phyloP scores from a whole-genome alignment of 2,888 invertebrate species.

The Brenthis hecate region DNA sequence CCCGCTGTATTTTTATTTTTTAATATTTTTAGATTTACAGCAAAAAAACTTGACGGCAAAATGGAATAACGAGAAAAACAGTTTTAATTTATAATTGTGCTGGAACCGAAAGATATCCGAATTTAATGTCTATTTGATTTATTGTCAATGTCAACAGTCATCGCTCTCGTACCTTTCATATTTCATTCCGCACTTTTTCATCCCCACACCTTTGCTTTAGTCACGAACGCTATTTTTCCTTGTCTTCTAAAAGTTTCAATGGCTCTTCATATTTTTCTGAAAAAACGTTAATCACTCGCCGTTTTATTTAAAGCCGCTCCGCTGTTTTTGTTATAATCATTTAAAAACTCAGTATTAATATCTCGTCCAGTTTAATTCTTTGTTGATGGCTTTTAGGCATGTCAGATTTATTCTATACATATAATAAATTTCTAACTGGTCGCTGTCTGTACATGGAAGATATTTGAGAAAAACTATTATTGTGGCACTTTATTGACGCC shows the following conservation, averaged over 20 bases:
- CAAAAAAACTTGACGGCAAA: neutral
- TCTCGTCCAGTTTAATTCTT: no score
- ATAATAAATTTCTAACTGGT: no score
- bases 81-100: slow-evolving; percentile 29
- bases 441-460: no score
- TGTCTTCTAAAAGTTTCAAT: slow-evolving; percentile 33
- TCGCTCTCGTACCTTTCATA: slow-evolving; percentile 37
- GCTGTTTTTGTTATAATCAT: neutral
- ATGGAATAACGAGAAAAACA: neutral
- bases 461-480: no score
- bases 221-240: slow-evolving; percentile 34
- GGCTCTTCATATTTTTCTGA: slow-evolving; percentile 23
- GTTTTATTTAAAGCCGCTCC: neutral
- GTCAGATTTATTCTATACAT: no score
- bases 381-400: no score
- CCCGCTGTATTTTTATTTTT: no score
- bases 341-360: no score
- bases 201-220: slow-evolving; percentile 28
- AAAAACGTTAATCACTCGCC: slow-evolving; percentile 28
- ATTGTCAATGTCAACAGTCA: slow-evolving; percentile 37
- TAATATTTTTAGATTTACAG: no score
- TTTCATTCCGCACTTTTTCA: slow-evolving; percentile 30
- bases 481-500: no score
- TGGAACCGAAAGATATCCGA: slow-evolving; percentile 30
- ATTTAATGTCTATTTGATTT: slow-evolving; percentile 36